Percentiles rank a stretch among this genome's conserved stretches.
Conservation (phyloP, 2,797 vertebrate genomes). For the Labeo calbasu region DNA sequence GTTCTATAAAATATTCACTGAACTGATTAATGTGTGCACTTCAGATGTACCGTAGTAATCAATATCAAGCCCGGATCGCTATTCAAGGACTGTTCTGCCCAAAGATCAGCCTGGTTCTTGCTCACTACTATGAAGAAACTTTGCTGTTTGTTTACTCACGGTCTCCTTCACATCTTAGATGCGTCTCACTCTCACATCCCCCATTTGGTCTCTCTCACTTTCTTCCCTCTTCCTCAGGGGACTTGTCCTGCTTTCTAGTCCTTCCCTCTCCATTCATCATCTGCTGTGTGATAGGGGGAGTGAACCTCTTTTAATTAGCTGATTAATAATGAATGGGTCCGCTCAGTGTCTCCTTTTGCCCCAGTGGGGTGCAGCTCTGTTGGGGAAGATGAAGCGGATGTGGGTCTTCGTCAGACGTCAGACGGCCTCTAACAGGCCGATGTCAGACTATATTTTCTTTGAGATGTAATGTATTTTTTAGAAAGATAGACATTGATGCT, state of each 20-base stretch:
- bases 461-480: not conserved
- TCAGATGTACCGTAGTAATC: too few relatives aligned
- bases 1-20: too few relatives aligned
- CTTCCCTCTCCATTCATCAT: conserved; percentile 62
- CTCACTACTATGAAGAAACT: conserved; percentile 17
- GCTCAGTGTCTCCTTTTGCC: conserved; percentile 31
- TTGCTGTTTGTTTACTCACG: conserved; percentile 41
- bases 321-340: conserved; percentile 62
- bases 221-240: conserved; percentile 61
- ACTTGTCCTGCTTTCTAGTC: conserved; percentile 72
- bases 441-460: conserved; percentile 31
- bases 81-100: not conserved
- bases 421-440: not conserved
- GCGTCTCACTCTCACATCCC: conserved; percentile 21
- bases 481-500: not conserved
- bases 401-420: conserved; percentile 17
- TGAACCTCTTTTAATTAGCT: conserved; percentile 63
- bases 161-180: conserved; percentile 29
- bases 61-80: too few relatives aligned
- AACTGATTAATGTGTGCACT: too few relatives aligned
- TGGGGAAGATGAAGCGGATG: conserved; percentile 30
- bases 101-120: not conserved
- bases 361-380: conserved; percentile 34
- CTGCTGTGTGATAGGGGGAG: conserved; percentile 54
- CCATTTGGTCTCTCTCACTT: conserved; percentile 49